Evolutionary conservation across 2,888 invertebrate species (phyloP), one percentile per base, ranked within the genome.

Genomic region (Onthophagus sagittarius): DNA sequence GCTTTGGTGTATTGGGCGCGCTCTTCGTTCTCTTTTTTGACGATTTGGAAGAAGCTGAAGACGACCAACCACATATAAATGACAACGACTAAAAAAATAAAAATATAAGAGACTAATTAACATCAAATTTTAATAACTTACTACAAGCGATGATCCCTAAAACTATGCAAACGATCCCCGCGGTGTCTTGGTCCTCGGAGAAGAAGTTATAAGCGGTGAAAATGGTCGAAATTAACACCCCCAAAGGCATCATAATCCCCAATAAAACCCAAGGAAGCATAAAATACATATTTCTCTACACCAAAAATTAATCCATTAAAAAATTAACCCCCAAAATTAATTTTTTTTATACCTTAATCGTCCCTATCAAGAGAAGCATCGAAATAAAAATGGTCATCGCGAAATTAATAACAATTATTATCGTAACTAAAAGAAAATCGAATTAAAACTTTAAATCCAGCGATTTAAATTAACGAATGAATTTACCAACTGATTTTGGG

Each of bases 211-310:
- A 91, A 63, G 92, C 90, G 14, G 93, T 94, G 83, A 94, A 94
- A 73, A 95, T 88, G 62, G 95, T 89, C 75, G 94, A 94, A 78
- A 95, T 91, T 65, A 94, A 86, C 73, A 94, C 84, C 0, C 93
- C 94, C 77, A 95, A 88, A 6, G 92, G 92, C 70, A 94, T 87
- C 88, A 95, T 92, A 73, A 94, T 90, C 3, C 94, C 94, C 71
- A 95, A 87, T 69, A 93, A 90, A 62, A 95, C 93, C 93, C 94
- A 95, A 5, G 94, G 94, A 72, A 94, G 88, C 94, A 95, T 94
- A 81, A 94, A 84, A 86, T 91, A 93, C 80, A 93, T 92, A 81
- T 94, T 93, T 80, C 92, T 89, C 94, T 94, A 86, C 32, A 71
- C 76, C 75, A 70, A 74, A 70, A 23, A 23, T 15, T 63, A n/a